These are phyloP conservation scores for Cavia porcellus DNA, from an alignment of 2,113 vertebrate species.

Conservation along the genomic window DNA sequence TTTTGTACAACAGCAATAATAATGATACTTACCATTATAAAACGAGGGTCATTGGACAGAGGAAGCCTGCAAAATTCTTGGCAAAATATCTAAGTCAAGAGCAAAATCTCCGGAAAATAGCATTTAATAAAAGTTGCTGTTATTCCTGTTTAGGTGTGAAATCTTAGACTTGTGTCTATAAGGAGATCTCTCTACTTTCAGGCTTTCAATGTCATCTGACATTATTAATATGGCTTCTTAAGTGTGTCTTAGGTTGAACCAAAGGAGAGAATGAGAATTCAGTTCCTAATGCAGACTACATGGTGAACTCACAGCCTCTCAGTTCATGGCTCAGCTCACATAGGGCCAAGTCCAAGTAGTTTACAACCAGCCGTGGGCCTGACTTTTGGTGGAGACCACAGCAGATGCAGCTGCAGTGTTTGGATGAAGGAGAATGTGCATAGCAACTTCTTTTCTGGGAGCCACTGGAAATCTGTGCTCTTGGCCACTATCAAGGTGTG, in stretches of 20 bases:
- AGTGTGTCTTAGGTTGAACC: not conserved
- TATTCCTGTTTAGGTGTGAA: not conserved
- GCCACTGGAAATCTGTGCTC: not conserved
- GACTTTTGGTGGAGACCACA: not conserved
- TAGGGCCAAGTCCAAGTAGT: not conserved
- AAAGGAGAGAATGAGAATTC: not conserved
- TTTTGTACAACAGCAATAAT: not conserved
- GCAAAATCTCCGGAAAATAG: not conserved
- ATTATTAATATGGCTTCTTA: not conserved
- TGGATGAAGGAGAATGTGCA: not conserved
- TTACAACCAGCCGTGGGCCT: not conserved
- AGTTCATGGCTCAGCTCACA: not conserved
- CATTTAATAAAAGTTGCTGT: conserved; percentile 5
- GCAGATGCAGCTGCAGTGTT: not conserved
- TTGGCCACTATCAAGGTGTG: not conserved
- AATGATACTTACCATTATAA: not conserved
- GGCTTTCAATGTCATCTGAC: not conserved
- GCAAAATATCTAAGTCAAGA: not conserved
- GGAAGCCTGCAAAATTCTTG: not conserved
- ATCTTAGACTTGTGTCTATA: not conserved
- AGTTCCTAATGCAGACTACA: not conserved
- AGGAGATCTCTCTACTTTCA: not conserved
- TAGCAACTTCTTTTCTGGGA: not conserved
- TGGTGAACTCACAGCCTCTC: not conserved
- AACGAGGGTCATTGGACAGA: not conserved